Percentiles rank a stretch among this genome's conserved stretches.
phyloP scores from a whole-genome alignment of 2,113 vertebrate species.

The Lontra canadensis region DNA sequence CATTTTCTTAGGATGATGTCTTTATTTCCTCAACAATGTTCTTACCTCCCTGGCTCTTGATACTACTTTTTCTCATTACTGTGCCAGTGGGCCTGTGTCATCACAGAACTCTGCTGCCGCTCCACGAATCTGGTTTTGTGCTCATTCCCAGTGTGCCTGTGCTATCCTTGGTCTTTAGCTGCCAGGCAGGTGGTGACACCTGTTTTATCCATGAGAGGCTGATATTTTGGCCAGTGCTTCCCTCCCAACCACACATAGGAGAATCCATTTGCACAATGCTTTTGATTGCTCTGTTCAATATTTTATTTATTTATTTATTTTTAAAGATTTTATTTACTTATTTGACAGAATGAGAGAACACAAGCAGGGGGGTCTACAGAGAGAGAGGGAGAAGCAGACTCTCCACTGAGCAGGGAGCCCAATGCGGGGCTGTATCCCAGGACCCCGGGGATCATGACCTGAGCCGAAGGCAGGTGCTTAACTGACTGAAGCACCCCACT shows the following conservation, averaged over 20 bases:
- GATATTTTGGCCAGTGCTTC: not conserved
- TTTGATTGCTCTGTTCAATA: slow-evolving; percentile 7
- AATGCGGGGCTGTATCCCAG: too few species aligned
- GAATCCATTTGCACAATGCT: slow-evolving; percentile 25
- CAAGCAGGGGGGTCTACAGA: too few species aligned
- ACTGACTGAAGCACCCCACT: too few species aligned
- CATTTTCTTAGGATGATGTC: not conserved
- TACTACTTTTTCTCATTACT: not conserved
- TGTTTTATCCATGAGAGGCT: not conserved
- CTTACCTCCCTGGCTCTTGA: not conserved
- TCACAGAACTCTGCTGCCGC: not conserved
- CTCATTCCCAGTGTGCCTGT: not conserved
- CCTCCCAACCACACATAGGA: not conserved
- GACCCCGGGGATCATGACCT: too few species aligned
- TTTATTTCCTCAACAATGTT: not conserved
- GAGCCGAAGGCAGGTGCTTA: too few species aligned
- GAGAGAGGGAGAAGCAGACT: too few species aligned
- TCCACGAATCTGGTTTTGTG: not conserved
- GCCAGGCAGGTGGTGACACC: not conserved
- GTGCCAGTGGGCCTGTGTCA: not conserved
- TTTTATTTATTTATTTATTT: too few species aligned
- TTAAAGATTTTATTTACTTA: too few species aligned
- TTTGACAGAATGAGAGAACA: too few species aligned
- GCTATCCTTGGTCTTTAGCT: not conserved
- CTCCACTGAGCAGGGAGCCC: too few species aligned